phyloP scores from a whole-genome alignment of 2,888 invertebrate species.

The Ormyrus nitidulus region DNA sequence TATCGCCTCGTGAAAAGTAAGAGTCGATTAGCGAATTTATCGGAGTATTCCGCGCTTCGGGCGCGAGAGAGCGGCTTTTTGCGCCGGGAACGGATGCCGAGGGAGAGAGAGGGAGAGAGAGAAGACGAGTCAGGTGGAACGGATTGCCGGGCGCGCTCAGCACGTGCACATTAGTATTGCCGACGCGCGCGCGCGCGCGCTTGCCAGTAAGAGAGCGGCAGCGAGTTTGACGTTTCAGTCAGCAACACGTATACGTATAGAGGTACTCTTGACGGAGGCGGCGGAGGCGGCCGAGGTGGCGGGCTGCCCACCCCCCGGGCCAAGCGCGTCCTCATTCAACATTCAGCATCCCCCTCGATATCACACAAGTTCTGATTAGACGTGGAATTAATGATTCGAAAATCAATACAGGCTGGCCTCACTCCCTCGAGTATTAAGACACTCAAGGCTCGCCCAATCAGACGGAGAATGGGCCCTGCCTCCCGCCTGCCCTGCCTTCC shows the following conservation, averaged over 20 bases:
- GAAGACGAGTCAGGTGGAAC: conserved; percentile 49
- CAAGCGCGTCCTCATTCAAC: conserved; percentile 53
- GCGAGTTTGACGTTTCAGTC: conserved; percentile 66
- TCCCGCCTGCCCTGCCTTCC: neutral
- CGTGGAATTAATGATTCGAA: conserved; percentile 75
- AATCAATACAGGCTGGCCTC: conserved; percentile 71
- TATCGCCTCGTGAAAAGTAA: conserved; percentile 8
- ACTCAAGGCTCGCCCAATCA: conserved; percentile 57
- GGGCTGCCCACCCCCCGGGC: conserved; percentile 1
- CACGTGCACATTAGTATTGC: conserved; percentile 59
- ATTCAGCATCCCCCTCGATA: conserved; percentile 63
- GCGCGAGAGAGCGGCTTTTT: neutral
- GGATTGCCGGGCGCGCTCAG: conserved; percentile 43
- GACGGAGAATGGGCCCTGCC: conserved; percentile 52
- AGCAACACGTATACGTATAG: conserved; percentile 60
- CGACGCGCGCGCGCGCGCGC: conserved; percentile 38
- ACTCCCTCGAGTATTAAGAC: conserved; percentile 57
- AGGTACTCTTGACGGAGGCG: neutral
- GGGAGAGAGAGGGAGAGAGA: neutral
- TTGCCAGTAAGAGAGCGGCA: conserved; percentile 39
- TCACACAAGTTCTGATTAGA: conserved; percentile 72
- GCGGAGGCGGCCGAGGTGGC: conserved; percentile 37
- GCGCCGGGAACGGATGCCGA: neutral
- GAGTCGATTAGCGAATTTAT: conserved; percentile 48
- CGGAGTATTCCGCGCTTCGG: conserved; percentile 9